Percentiles rank a stretch among this genome's conserved stretches.
These are phyloP conservation scores for Sebastolobus alascanus DNA, from an alignment of 2,797 vertebrate genomes.

Conservation along the genomic window DNA sequence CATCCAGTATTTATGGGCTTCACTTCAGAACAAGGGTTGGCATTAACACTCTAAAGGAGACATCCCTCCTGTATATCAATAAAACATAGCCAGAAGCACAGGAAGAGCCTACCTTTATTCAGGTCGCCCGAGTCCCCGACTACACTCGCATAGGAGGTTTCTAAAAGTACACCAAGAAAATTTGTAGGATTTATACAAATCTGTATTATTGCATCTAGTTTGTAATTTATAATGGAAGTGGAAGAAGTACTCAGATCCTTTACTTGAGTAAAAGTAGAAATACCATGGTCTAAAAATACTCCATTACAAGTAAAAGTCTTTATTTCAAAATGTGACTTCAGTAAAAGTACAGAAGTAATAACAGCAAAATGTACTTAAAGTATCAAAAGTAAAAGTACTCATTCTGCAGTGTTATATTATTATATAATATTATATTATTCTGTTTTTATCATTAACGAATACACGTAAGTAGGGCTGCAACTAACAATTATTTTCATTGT, in stretches of 20 bases:
- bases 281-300: background rate
- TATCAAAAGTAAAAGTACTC: background rate
- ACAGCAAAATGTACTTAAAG: background rate
- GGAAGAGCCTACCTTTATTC: conserved; percentile 72
- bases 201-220: background rate
- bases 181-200: background rate
- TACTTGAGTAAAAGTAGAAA: background rate
- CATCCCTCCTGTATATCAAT: conserved; percentile 85
- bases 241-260: background rate
- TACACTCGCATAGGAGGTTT: conserved; percentile 28
- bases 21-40: conserved; percentile 85
- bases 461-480: too few species aligned
- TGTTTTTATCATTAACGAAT: too few species aligned
- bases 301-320: background rate
- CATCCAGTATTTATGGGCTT: conserved; percentile 86
- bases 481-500: too few species aligned
- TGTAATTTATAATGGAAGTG: background rate
- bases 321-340: too few species aligned
- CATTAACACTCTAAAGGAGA: conserved; percentile 87
- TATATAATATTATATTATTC: background rate
- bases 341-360: background rate
- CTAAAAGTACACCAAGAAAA: conserved; percentile 8
- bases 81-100: conserved; percentile 81
- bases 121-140: conserved; percentile 40
- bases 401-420: background rate